phyloP scores from a whole-genome alignment of 2,888 invertebrate species.

The Tuberolachnus salignus region DNA sequence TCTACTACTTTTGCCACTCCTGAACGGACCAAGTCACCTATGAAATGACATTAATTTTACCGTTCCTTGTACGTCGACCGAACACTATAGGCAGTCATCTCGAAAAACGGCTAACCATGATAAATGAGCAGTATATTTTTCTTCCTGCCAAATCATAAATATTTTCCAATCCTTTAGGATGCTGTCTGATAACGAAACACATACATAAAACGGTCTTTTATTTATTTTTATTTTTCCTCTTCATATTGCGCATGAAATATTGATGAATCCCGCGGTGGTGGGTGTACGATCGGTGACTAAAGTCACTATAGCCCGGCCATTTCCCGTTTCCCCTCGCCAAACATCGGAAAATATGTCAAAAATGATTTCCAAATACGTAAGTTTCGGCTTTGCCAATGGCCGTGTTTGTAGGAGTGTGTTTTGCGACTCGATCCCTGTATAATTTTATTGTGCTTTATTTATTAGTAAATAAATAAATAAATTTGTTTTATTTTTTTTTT shows the following conservation, averaged over 20 bases:
- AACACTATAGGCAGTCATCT: slow-evolving; percentile 4
- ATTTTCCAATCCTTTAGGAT: not conserved
- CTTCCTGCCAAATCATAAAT: not conserved
- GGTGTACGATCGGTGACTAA: slow-evolving; percentile 17
- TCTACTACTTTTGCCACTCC: not conserved
- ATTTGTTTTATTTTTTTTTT: not conserved
- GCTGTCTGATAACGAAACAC: slow-evolving; percentile 21
- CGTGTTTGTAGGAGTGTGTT: not conserved
- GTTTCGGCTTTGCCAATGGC: not conserved
- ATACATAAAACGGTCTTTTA: slow-evolving; percentile 20
- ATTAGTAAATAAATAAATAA: not conserved
- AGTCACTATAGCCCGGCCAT: not conserved
- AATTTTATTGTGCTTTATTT: not conserved
- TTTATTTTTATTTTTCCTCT: not conserved
- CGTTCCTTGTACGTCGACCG: not conserved
- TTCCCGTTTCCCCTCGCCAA: not conserved
- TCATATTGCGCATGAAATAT: slow-evolving; percentile 37
- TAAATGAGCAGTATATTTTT: slow-evolving; percentile 32
- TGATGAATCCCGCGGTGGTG: slow-evolving; percentile 13
- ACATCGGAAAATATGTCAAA: slow-evolving; percentile 17
- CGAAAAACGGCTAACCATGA: slow-evolving; percentile 41
- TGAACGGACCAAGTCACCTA: slow-evolving; percentile 13
- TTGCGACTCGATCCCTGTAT: not conserved
- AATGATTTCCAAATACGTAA: slow-evolving; percentile 18
- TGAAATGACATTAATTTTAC: slow-evolving; percentile 41